Conservation (phyloP, 1,140 invertebrate species). For the Pantala flavescens region DNA sequence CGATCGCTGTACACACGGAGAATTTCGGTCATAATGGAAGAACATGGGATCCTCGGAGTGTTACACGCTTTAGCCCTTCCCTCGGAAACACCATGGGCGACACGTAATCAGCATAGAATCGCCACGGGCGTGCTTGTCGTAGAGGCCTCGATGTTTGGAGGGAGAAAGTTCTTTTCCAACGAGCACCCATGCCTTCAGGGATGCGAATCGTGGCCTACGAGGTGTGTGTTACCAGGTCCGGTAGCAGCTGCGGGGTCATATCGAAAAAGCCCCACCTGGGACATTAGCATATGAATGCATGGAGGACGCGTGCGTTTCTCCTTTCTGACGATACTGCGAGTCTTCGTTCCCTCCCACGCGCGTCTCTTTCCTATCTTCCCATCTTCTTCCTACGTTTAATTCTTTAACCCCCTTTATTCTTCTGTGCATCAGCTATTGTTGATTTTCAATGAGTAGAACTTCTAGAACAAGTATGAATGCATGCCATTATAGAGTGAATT, state of each 20-base stretch:
- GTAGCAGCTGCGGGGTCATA: slow-evolving; percentile 2
- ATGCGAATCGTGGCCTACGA: background rate
- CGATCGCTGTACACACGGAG: no score
- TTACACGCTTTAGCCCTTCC: no score
- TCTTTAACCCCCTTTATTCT: background rate
- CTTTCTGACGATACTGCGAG: background rate
- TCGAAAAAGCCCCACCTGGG: background rate
- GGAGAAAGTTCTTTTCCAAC: no score
- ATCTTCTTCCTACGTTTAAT: background rate
- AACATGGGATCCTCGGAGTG: no score
- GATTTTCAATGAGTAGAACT: no score
- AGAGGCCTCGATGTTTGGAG: no score
- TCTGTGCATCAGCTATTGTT: no score
- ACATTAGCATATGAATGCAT: background rate
- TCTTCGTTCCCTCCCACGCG: background rate
- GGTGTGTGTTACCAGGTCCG: background rate
- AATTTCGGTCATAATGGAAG: no score
- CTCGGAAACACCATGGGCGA: background rate
- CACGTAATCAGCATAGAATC: background rate
- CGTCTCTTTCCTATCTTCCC: background rate
- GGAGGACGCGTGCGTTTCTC: background rate
- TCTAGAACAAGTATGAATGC: no score
- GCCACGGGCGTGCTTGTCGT: background rate
- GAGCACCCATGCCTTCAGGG: no score
- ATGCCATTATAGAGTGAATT: no score